phyloP scores from a whole-genome alignment of 2,113 vertebrate genomes.

The Embiotoca jacksoni region DNA sequence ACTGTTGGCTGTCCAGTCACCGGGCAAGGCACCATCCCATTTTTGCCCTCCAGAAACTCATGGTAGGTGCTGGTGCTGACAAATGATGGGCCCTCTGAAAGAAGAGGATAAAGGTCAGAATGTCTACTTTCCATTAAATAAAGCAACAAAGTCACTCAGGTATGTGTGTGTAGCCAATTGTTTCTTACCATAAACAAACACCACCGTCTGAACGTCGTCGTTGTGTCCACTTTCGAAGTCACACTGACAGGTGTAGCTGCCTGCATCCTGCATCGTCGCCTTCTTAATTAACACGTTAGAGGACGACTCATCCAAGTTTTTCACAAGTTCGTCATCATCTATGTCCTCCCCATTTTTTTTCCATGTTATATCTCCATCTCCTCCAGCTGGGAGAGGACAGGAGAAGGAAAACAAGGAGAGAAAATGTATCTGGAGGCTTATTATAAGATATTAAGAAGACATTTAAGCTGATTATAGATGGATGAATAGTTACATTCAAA shows the following conservation, averaged over 20 bases:
- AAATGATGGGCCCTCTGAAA: conserved; percentile 76
- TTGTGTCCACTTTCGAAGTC: background rate
- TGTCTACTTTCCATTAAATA: background rate
- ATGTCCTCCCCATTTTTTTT: conserved; percentile 64
- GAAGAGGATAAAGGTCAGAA: background rate
- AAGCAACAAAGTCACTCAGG: background rate
- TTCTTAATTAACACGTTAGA: conserved; percentile 66
- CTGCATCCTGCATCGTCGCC: conserved; percentile 54
- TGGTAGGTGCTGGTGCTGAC: conserved; percentile 66
- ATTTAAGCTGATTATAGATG: background rate
- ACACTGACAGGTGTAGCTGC: conserved; percentile 73
- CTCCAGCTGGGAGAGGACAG: conserved; percentile 49
- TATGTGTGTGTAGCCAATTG: background rate
- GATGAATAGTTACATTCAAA: background rate
- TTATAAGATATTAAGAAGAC: background rate
- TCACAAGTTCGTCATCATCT: conserved; percentile 35
- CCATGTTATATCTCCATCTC: conserved; percentile 75
- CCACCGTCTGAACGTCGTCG: rapidly evolving
- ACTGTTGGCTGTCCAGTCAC: conserved; percentile 76
- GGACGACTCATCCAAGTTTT: conserved; percentile 65
- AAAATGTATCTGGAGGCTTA: background rate
- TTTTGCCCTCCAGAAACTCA: conserved; percentile 79
- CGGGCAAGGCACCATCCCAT: conserved; percentile 70
- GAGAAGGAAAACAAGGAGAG: background rate
- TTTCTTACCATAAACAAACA: conserved; percentile 79